Conservation (phyloP, 1,140 invertebrate genomes). For the Lasaia peninsularis region DNA sequence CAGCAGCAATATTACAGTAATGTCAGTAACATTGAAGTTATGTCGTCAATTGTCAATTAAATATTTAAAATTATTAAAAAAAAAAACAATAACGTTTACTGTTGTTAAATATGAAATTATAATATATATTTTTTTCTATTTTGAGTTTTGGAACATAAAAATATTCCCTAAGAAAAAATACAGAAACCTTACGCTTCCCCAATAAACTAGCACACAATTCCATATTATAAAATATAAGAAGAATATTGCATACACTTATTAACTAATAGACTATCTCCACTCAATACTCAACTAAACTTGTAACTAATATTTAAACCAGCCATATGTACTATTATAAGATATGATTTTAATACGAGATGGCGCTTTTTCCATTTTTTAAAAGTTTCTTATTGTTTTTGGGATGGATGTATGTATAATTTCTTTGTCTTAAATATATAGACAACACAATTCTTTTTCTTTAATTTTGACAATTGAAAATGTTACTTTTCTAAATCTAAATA, state of each 20-base stretch:
- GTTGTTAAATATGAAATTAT: too few species aligned
- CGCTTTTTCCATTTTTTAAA: constrained; percentile 1
- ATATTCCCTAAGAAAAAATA: neutral
- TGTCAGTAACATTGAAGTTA: too few species aligned
- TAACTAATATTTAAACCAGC: constrained; percentile 1
- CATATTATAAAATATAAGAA: neutral
- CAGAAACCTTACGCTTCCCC: neutral
- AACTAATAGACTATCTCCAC: constrained; percentile 7
- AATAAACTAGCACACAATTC: constrained; percentile 1
- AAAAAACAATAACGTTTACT: too few species aligned
- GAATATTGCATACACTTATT: constrained; percentile 10
- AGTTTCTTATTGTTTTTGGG: neutral
- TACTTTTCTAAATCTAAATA: too few species aligned
- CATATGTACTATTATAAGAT: constrained; percentile 6
- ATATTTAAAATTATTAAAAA: too few species aligned
- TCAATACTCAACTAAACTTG: constrained; percentile 6
- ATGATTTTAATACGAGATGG: constrained; percentile 6
- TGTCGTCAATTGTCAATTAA: too few species aligned
- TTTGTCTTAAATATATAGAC: too few species aligned
- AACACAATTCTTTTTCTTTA: too few species aligned
- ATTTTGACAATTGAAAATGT: too few species aligned
- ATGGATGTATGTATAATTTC: too few species aligned
- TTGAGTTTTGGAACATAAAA: neutral
- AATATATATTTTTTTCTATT: too few species aligned
- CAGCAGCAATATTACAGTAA: too few species aligned